These are phyloP conservation scores for Gnathonemus echidnorhynchus DNA, from an alignment of 2,113 vertebrate species.

Conservation along the genomic window DNA sequence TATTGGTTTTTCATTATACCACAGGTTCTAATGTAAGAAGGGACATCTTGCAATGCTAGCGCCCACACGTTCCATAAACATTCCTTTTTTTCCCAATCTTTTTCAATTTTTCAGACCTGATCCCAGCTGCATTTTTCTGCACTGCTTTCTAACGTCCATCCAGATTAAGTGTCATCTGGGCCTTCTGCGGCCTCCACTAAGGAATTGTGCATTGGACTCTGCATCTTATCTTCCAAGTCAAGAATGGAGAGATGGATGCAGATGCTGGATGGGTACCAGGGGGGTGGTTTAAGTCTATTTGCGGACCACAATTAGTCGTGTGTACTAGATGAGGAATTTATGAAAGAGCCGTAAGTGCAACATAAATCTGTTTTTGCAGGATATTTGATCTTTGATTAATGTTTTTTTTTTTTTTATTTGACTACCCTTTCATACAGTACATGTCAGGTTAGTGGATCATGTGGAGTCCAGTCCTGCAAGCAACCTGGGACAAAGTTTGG, in stretches of 20 bases:
- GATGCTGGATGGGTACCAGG: not conserved
- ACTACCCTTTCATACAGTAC: not conserved
- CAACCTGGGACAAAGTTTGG: not conserved
- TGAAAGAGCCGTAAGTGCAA: not conserved
- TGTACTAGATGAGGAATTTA: not conserved
- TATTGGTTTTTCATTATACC: not conserved
- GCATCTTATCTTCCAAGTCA: not conserved
- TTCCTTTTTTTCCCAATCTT: not conserved
- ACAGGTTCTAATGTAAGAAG: not conserved
- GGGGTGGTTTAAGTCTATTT: not conserved
- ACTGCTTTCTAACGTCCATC: not conserved
- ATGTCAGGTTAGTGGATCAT: not conserved
- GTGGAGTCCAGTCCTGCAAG: not conserved
- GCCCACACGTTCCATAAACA: not conserved
- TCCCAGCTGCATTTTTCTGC: not conserved
- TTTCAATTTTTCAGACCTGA: not conserved
- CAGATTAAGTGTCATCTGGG: not conserved
- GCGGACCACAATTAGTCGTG: not conserved
- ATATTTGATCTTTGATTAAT: not conserved
- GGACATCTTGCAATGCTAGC: not conserved
- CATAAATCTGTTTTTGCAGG: not conserved
- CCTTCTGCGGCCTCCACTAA: not conserved
- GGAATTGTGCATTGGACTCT: not conserved
- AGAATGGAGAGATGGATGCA: not conserved
- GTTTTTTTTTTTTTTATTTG: not conserved